Evolutionary conservation across 37 sponge, comb jelly and placozoan genomes (phyloP).

Genomic region (Oscarella lobularis): DNA sequence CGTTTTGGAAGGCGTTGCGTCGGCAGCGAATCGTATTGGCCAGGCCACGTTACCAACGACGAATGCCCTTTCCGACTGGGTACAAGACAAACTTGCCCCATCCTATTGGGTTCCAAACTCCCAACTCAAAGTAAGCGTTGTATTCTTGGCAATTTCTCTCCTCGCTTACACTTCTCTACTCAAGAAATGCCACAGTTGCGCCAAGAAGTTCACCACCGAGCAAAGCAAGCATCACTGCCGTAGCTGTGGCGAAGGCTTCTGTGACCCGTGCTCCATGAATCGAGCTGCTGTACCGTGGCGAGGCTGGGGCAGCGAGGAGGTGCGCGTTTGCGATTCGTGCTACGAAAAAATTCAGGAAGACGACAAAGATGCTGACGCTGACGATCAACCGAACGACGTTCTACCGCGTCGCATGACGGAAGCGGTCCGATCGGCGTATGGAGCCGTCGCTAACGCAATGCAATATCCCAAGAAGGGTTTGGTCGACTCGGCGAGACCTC

Average conservation of each 20-base stretch:
- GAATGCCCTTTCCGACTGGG: slow-evolving; percentile 66
- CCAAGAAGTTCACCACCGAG: slow-evolving; percentile 32
- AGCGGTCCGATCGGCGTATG: slow-evolving; percentile 36
- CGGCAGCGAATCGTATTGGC: slow-evolving; percentile 20
- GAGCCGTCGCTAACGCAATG: slow-evolving; percentile 41
- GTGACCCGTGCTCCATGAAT: slow-evolving; percentile 56
- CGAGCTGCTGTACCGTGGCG: slow-evolving; percentile 77
- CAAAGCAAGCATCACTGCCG: slow-evolving; percentile 91
- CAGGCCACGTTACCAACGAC: slow-evolving; percentile 23
- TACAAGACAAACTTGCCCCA: slow-evolving; percentile 70
- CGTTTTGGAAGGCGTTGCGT: slow-evolving; percentile 51
- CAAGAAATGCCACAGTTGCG: slow-evolving; percentile 55
- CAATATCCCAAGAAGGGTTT: slow-evolving; percentile 37
- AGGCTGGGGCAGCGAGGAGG: slow-evolving; percentile 79
- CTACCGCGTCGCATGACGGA: slow-evolving; percentile 67
- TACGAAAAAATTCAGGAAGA: slow-evolving; percentile 8
- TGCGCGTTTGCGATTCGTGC: slow-evolving; percentile 78
- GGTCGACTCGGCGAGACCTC: slow-evolving; percentile 72
- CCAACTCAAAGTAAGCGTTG: slow-evolving; percentile 23
- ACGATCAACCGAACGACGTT: background rate
- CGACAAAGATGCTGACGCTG: background rate
- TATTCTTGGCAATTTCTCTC: background rate
- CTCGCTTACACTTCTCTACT: background rate
- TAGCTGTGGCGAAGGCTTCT: slow-evolving; percentile 85
- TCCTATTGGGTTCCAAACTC: slow-evolving; percentile 83